phyloP scores from a whole-genome alignment of 2,888 invertebrate species.

The Arrhopalites spinosus region DNA sequence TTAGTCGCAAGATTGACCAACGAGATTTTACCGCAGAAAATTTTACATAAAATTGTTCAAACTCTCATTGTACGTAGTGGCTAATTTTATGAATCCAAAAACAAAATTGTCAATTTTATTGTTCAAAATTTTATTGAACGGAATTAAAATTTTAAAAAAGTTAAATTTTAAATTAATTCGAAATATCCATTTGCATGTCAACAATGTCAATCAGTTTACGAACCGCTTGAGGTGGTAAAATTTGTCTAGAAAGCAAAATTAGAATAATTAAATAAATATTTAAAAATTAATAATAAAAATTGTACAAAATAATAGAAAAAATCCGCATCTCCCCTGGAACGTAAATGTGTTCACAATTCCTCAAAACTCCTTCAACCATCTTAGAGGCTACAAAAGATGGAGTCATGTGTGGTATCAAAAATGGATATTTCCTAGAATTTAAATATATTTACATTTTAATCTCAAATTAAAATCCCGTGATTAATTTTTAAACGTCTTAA shows the following conservation, averaged over 20 bases:
- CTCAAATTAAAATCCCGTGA: background rate
- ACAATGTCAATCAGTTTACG: background rate
- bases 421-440: slow-evolving; percentile 12
- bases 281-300: background rate
- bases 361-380: background rate
- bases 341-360: slow-evolving; percentile 15
- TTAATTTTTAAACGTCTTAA: no score
- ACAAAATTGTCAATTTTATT: no score
- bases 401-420: background rate
- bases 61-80: no score
- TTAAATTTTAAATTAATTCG: no score
- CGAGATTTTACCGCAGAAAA: no score
- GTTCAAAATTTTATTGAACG: no score
- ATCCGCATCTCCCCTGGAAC: background rate
- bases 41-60: no score
- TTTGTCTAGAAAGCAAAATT: background rate
- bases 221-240: background rate
- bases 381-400: background rate
- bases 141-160: no score
- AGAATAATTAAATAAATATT: background rate
- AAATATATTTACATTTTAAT: no score
- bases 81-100: no score
- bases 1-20: no score
- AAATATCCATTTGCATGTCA: background rate
- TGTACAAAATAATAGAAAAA: slow-evolving; percentile 1